Evolutionary conservation across 1,140 invertebrate species (phyloP), one percentile per base, ranked within the genome.

Genomic region (Pogonognathellus flavescens): DNA sequence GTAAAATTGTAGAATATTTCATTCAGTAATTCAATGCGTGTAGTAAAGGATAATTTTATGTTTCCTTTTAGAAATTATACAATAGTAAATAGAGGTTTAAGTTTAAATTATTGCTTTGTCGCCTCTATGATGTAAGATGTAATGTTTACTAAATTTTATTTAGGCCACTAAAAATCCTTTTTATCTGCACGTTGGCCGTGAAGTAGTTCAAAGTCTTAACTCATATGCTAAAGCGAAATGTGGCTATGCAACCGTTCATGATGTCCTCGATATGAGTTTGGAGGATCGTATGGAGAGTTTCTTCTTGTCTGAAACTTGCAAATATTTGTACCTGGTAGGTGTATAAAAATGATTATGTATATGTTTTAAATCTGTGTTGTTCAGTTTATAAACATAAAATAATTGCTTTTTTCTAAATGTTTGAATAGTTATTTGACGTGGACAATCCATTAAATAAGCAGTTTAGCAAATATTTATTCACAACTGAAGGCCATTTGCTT

Each of bases 221-320:
- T 90, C 92, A 53, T 90, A 93, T 88, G 91, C 93, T 6, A 92
- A 92, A 90, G 92, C 92, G 18, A 89, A 92, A 90, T 95, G 94
- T 91, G 94, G 94, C 4, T 95, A 93, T 91, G 94, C 93, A 53
- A 95, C 94, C 13, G 91, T 94, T 18, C 94, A 95, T 90, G 93
- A 94, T 91, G 94, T 95, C 8, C 89, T 91, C n/a, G 93, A 93
- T 83, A 94, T 93, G 90, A 92, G 91, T 84, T 89, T 94, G 53
- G 94, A 95, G 90, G 94, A 95, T 89, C 89, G 94, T 86, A 95
- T 94, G 94, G 94, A 95, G 89, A 94, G 93, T 85, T 95, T 95
- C 88, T 95, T 95, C 89, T 90, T 95, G 4, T 93, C 93, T 88
- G 94, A 95, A 91, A 95, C 94, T 18, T 93, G 93, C 90, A 95